A percentile compares a stretch with the other conserved stretches of the same genome.
phyloP scores from a whole-genome alignment of 1,140 invertebrate species.

The Formica exsecta region DNA sequence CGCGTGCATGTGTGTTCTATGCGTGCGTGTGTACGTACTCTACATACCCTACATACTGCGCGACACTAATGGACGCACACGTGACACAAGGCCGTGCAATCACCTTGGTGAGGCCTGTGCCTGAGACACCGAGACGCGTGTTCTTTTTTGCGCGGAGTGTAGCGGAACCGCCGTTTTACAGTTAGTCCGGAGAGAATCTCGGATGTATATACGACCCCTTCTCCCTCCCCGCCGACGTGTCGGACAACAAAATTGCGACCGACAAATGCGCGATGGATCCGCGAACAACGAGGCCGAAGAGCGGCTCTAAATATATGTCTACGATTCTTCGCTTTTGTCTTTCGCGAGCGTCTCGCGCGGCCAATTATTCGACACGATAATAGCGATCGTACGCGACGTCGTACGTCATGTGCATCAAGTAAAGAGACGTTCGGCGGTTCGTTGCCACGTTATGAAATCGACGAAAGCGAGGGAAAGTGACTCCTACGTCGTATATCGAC shows the following conservation, averaged over 20 bases:
- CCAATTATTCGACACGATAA: constrained; percentile 30
- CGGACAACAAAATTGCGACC: constrained; percentile 5
- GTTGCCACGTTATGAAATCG: constrained; percentile 55
- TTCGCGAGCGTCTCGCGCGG: not conserved
- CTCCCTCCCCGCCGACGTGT: not conserved
- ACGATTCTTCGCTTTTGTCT: not conserved
- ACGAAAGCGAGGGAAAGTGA: constrained; percentile 62
- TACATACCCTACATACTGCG: constrained; percentile 42
- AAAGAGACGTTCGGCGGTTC: constrained; percentile 45
- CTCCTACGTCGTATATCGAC: constrained; percentile 6
- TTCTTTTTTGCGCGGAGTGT: constrained; percentile 40
- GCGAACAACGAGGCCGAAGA: constrained; percentile 1
- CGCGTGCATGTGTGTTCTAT: not conserved
- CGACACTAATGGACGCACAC: constrained; percentile 58
- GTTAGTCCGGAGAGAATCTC: constrained; percentile 35
- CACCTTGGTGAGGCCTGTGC: constrained; percentile 45
- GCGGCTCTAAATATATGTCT: too few relatives aligned
- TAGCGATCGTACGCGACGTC: constrained; percentile 11
- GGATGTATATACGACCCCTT: constrained; percentile 42
- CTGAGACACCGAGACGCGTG: constrained; percentile 33
- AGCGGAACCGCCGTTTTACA: constrained; percentile 61
- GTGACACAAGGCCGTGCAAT: constrained; percentile 63
- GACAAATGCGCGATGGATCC: constrained; percentile 3
- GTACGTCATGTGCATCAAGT: constrained; percentile 21
- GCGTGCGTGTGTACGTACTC: not conserved